Evolutionary conservation across 2,888 invertebrate genomes (phyloP), one percentile per base, ranked within the genome.

Genomic region (Papilio elwesi): DNA sequence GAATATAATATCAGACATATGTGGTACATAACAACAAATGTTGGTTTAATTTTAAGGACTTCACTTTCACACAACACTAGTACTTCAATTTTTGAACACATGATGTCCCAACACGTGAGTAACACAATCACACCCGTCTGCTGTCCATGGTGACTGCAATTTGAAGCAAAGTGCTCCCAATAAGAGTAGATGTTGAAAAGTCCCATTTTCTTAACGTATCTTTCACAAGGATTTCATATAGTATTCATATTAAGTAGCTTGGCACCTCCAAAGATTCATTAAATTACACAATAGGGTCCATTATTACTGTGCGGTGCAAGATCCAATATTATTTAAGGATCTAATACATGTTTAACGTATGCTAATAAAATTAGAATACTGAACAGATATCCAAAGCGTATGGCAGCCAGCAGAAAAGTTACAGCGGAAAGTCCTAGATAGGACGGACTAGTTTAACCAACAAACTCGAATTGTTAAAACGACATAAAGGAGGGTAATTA

Each of bases 1-100:
- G 36, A 55, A 69, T 65, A 65, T 48, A 15, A 71, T 26, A 62
- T 71, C 13, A 62, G 43, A 62, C n/a, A 65, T 9, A 63, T 49
- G 51, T 59, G 26, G 36, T 59, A 59, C 49, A 52, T 66, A 59
- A 69, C 49, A 66, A 66, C 52, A 13, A 52, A 47, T 52, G 47
- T 67, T 55, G 52, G 38, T 68, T 73, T 64, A 68, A 10, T 72
- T 11, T 51, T 52, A 70, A 65, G n/a, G 65, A 70, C 71, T 71
- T 83, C 82, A 82, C 82, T 81, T 78, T 76, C 78, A 81, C 86
- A 85, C 82, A 81, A 74, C 86, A 83, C 83, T 81, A 75, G 36
- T 72, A 63, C 64, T 73, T 63, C 36, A 63, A 68, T 75, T 78
- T 75, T 78, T 76, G 76, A 78, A 71, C 78, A 74, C 76, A 69